Evolutionary conservation across 2,113 vertebrate genomes (phyloP).

Genomic region (Pelobates fuscus): DNA sequence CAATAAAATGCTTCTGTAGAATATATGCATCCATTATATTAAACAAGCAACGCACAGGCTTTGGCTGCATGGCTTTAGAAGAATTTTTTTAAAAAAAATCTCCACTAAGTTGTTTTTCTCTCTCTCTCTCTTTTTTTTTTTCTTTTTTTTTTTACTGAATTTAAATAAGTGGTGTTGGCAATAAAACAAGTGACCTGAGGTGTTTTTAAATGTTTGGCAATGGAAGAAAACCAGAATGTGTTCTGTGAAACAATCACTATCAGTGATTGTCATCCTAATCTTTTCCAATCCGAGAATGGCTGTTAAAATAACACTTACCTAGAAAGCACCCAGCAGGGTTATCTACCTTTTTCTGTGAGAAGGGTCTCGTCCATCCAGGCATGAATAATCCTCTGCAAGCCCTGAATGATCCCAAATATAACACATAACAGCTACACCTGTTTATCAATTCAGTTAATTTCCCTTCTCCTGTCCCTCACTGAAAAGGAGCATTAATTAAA

Average conservation of each 20-base stretch:
- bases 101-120: conserved; percentile 55
- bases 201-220: conserved; percentile 62
- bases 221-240: conserved; percentile 64
- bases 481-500: conserved; percentile 82
- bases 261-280: conserved; percentile 74
- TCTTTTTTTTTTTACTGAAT: conserved; percentile 51
- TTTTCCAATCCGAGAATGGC: conserved; percentile 71
- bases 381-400: conserved; percentile 73
- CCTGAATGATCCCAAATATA: conserved; percentile 64
- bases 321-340: conserved; percentile 71
- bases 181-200: conserved; percentile 60
- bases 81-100: too few relatives aligned
- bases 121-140: conserved; percentile 53
- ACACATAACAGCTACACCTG: conserved; percentile 73
- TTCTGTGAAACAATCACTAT: conserved; percentile 61
- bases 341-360: conserved; percentile 70
- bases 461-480: conserved; percentile 65
- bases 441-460: conserved; percentile 74
- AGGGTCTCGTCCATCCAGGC: conserved; percentile 72
- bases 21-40: conserved; percentile 53
- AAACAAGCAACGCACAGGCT: conserved; percentile 48
- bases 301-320: conserved; percentile 79
- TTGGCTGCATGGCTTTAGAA: neutral
- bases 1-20: conserved; percentile 35
- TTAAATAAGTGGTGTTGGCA: conserved; percentile 52